These are phyloP conservation scores for Polymixis lichenea DNA, from an alignment of 2,888 invertebrate species.

Conservation along the genomic window DNA sequence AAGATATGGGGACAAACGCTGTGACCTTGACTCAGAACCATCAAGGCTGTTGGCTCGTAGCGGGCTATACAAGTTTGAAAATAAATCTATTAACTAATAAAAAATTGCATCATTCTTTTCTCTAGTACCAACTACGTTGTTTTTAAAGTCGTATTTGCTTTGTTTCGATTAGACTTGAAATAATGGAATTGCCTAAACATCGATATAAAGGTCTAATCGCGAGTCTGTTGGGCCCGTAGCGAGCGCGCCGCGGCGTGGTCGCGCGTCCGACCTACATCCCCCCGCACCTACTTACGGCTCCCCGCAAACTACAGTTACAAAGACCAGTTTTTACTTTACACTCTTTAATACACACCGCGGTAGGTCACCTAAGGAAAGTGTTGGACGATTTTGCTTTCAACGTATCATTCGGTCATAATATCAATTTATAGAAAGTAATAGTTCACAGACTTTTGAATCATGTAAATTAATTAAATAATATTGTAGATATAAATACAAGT, in stretches of 20 bases:
- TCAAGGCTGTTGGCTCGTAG: constrained; percentile 72
- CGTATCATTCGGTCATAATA: constrained; percentile 77
- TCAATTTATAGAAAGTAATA: constrained; percentile 87
- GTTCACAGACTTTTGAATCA: constrained; percentile 74
- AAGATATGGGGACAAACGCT: constrained; percentile 62
- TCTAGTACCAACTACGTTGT: constrained; percentile 7
- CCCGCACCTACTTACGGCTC: constrained; percentile 64
- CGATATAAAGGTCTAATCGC: constrained; percentile 52
- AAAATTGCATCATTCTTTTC: constrained; percentile 64
- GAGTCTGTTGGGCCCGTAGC: constrained; percentile 37
- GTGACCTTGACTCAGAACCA: constrained; percentile 81
- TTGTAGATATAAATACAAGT: constrained; percentile 49
- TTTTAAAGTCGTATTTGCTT: constrained; percentile 19
- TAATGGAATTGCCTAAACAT: constrained; percentile 23
- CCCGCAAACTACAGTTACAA: constrained; percentile 83
- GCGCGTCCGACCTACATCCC: constrained; percentile 82
- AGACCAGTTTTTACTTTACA: constrained; percentile 85
- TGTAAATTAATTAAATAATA: constrained; percentile 61
- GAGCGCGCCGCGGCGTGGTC: constrained; percentile 61
- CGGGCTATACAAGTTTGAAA: constrained; percentile 62
- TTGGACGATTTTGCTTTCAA: constrained; percentile 89
- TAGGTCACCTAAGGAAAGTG: constrained; percentile 88
- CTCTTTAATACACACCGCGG: constrained; percentile 78
- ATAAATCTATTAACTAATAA: constrained; percentile 65
- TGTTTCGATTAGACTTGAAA: constrained; percentile 3